Percentiles rank a stretch among this genome's conserved stretches.
These are phyloP conservation scores for Spinus olivaceus DNA, from an alignment of 2,797 vertebrate genomes.

Conservation along the genomic window DNA sequence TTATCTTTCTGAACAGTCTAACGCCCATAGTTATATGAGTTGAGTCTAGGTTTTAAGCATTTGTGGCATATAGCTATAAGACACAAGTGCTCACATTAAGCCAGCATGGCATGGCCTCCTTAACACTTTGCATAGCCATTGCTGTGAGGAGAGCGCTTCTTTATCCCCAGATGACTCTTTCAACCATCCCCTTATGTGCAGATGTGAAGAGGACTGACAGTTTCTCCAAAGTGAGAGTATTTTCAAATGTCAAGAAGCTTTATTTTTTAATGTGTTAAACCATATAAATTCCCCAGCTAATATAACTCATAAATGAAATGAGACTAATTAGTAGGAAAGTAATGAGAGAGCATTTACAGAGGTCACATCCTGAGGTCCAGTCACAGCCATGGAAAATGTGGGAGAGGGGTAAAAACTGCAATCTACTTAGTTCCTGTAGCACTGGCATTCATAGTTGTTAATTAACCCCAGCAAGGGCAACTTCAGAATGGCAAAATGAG, in stretches of 20 bases:
- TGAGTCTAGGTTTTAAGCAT: not conserved
- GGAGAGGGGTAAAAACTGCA: not conserved
- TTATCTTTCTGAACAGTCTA: not conserved
- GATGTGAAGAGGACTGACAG: not conserved
- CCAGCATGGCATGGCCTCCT: not conserved
- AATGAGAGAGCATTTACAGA: conserved; percentile 22
- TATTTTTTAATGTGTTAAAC: conserved; percentile 27
- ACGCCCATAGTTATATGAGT: not conserved
- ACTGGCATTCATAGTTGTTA: not conserved
- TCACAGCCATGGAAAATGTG: not conserved
- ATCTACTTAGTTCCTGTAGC: not conserved
- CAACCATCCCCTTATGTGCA: not conserved
- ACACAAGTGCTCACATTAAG: not conserved
- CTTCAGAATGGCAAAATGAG: not conserved
- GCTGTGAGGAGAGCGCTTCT: not conserved
- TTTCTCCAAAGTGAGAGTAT: conserved; percentile 5
- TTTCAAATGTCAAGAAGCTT: conserved; percentile 39
- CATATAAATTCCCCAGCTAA: not conserved
- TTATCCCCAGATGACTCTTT: not conserved
- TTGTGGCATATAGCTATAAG: not conserved
- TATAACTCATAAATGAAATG: conserved; percentile 1
- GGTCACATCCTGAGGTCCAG: not conserved
- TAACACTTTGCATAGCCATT: not conserved
- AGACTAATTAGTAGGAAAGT: conserved; percentile 32
- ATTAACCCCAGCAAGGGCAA: conserved; percentile 11